Base-by-base conservation (phyloP, 2,797 vertebrate species). In the Pseudomugil gertrudae region DNA sequence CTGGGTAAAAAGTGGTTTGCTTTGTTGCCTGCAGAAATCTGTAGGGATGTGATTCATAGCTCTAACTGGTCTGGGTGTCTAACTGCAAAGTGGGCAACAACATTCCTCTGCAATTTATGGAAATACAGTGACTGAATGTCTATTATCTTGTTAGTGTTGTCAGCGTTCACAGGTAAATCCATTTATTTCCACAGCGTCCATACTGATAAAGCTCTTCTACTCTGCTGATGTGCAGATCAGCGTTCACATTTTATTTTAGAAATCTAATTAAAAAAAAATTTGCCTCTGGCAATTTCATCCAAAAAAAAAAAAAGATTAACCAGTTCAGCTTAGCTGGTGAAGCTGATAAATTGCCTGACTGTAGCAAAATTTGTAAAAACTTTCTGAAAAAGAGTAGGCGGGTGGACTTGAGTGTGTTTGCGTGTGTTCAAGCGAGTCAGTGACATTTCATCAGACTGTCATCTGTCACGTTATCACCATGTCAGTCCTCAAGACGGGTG, bases 361-460 rank as follows among this genome's bases (percentile, higher is more conserved):
- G 4, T 5, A 38, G 23, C n/a, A 32, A 62, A 72, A 64, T 52
- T 27, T 33, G 54, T 13, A 35, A 48, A 47, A 67, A 74, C 11
- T 38, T 38, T 57, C 29, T 61, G 53, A 24, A 73, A 55, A 62
- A 40, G 57, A 80, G 64, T 65, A 24, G 50, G 53, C 38, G 57
- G 65, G 48, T 60, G 26, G 52, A 54, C 57, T 43, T 43, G 7
- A 43, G 40, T n/a, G 40, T n/a, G 40, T 43, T 66, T 66, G 52
- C 60, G 56, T 29, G 50, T 69, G 50, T 56, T 52, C n/a, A 15
- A 55, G 54, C 1, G 10, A 63, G 54, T 69, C 3, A 0, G 43
- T 82, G 78, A 81, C 84, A 81, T 84, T 77, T 84, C 70, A 81
- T 84, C 72, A 77, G 66, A 56, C 76, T 67, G 36, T 53, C 69